These are phyloP conservation scores for Antheraea yamamai DNA, from an alignment of 2,888 invertebrate species.

Conservation along the genomic window DNA sequence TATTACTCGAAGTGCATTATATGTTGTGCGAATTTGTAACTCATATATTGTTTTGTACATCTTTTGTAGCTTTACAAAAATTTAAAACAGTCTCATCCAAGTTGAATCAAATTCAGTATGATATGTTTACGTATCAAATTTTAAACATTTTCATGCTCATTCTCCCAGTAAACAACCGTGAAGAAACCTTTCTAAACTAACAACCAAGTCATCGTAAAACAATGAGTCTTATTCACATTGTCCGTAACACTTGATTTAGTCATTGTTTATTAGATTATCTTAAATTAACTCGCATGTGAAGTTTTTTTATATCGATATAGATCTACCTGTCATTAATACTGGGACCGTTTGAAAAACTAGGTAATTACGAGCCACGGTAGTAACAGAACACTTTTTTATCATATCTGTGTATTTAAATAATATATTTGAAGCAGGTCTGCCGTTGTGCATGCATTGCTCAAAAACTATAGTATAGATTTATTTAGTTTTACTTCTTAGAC, in stretches of 20 bases:
- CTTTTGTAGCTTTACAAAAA: too few relatives aligned
- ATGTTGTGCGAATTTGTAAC: too few relatives aligned
- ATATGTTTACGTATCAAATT: background rate
- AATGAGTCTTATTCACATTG: conserved; percentile 16
- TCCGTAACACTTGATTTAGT: conserved; percentile 36
- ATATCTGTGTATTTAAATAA: too few relatives aligned
- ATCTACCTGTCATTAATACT: conserved; percentile 34
- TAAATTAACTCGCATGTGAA: conserved; percentile 41
- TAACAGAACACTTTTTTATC: background rate
- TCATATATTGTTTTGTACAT: too few relatives aligned
- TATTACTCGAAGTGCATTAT: too few relatives aligned
- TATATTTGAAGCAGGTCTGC: too few relatives aligned
- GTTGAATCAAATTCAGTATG: background rate
- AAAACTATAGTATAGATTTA: too few relatives aligned
- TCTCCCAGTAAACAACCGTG: background rate
- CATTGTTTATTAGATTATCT: conserved; percentile 41
- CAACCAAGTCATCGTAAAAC: conserved; percentile 10
- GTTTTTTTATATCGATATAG: conserved; percentile 34
- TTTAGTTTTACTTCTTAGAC: too few relatives aligned
- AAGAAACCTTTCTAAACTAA: conserved; percentile 6
- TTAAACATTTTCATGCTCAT: background rate
- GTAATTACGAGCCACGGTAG: conserved; percentile 26
- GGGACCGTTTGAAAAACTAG: conserved; percentile 29
- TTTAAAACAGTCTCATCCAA: too few relatives aligned
- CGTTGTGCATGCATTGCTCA: too few relatives aligned